Conservation (phyloP, 1,140 invertebrate species). For the Temnothorax nylanderi region DNA sequence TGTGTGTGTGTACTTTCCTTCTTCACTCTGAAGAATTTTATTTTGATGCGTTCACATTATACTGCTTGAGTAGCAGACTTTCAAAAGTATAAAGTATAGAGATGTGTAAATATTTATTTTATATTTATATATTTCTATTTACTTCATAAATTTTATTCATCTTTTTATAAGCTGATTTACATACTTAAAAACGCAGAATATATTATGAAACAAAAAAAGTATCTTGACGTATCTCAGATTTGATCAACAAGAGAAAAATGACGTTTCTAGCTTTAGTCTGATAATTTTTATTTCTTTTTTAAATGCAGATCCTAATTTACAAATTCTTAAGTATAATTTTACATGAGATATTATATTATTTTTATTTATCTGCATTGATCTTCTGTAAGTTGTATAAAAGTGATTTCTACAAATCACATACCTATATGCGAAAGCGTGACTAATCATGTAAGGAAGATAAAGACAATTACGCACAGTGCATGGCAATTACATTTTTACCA, state of each 20-base stretch:
- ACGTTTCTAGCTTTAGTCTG: not conserved
- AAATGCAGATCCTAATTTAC: not conserved
- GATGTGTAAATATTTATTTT: constrained; percentile 1
- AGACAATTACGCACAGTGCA: not conserved
- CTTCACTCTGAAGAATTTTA: not conserved
- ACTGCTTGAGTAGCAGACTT: not conserved
- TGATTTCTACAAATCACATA: not conserved
- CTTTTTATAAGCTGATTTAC: not conserved
- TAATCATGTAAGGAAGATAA: not conserved
- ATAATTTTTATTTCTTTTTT: not conserved
- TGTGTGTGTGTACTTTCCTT: not conserved
- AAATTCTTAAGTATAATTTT: not conserved
- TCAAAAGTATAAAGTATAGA: not conserved
- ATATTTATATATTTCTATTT: not conserved
- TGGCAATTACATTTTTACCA: not conserved
- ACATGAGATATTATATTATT: not conserved
- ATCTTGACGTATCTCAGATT: not conserved
- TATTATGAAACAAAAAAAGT: not conserved
- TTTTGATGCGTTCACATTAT: not conserved
- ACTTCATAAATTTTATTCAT: not conserved
- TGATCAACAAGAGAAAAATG: not conserved
- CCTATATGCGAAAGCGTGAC: not conserved
- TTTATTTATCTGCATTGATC: not conserved
- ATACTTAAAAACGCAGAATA: not conserved
- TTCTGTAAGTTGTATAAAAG: not conserved